Conservation (phyloP, 2,113 vertebrate species). For the Centropus bengalensis region DNA sequence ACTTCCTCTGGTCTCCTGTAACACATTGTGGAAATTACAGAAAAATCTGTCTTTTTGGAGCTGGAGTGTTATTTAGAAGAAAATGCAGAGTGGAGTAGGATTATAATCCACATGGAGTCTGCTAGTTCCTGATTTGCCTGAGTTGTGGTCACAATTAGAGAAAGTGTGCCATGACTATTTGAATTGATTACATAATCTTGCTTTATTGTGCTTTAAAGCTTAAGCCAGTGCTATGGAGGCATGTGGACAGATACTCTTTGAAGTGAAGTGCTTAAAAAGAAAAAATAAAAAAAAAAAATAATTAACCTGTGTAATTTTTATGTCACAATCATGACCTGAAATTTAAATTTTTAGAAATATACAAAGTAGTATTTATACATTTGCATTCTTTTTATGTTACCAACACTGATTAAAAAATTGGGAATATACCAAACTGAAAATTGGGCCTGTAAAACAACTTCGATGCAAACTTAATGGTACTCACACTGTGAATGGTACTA, state of each 20-base stretch:
- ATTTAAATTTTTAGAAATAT: background rate
- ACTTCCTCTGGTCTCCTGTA: background rate
- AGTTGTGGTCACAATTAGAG: background rate
- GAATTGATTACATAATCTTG: background rate
- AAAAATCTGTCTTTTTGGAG: background rate
- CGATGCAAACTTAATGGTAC: background rate
- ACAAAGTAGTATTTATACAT: fast-evolving
- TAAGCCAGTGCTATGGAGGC: background rate
- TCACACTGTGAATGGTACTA: background rate
- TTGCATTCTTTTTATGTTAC: background rate
- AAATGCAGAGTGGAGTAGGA: background rate
- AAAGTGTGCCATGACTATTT: background rate
- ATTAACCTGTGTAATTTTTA: background rate
- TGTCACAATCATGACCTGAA: background rate
- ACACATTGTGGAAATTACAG: background rate
- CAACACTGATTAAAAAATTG: background rate
- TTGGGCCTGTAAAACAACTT: background rate
- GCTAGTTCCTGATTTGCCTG: background rate
- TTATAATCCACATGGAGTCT: background rate
- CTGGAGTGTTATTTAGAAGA: background rate
- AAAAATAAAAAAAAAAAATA: constrained; percentile 6
- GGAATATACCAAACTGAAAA: background rate
- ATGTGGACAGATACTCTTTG: background rate
- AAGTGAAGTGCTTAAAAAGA: background rate
- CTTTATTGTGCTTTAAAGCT: background rate